phyloP scores from a whole-genome alignment of 1,140 invertebrate species.

The Paraescarpia echinospica region DNA sequence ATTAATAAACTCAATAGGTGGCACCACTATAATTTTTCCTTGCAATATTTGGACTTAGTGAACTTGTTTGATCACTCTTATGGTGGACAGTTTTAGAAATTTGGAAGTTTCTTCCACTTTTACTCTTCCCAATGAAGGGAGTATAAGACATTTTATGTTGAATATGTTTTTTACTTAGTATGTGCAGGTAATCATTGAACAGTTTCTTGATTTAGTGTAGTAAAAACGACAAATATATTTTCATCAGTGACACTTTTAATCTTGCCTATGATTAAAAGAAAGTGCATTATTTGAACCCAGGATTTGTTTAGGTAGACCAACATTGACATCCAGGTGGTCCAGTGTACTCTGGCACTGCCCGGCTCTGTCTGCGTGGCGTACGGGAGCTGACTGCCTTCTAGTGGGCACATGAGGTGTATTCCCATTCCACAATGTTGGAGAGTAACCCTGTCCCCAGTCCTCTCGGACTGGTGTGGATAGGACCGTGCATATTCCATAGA shows the following conservation, averaged over 20 bases:
- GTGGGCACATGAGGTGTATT: background rate
- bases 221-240: too few species aligned
- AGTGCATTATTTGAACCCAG: background rate
- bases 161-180: background rate
- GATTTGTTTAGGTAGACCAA: background rate
- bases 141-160: background rate
- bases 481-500: background rate
- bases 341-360: background rate
- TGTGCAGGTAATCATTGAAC: too few species aligned
- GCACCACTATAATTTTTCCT: too few species aligned
- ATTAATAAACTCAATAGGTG: too few species aligned
- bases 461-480: background rate
- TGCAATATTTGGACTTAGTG: too few species aligned
- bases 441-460: background rate
- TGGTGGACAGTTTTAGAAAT: too few species aligned
- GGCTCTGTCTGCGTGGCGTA: background rate
- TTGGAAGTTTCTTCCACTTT: too few species aligned
- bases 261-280: background rate
- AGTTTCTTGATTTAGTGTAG: too few species aligned
- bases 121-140: too few species aligned
- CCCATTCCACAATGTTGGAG: background rate
- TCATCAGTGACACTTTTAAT: too few species aligned
- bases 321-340: background rate
- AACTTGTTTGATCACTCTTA: too few species aligned
- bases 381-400: background rate